Base-by-base conservation (phyloP, 1,140 invertebrate species). In the Bombyx mandarina region DNA sequence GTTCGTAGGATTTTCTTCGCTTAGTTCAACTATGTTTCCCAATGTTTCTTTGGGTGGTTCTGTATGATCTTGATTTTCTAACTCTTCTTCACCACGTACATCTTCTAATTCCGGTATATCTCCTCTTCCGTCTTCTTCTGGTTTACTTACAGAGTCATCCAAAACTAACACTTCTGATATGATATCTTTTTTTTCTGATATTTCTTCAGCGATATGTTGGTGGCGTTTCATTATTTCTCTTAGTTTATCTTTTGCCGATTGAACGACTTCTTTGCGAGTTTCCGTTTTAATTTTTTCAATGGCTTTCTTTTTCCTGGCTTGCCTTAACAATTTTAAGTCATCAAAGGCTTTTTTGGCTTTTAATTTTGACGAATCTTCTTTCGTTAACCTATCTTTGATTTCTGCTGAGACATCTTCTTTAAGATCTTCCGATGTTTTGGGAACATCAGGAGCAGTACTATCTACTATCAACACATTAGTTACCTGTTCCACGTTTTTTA, bases 141-240 rank as follows among this genome's bases (percentile, higher is more conserved):
- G 43, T 56, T 70, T 57, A 6, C 56, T 57, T 51, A 54, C 65
- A 35, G 26, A 35, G 2, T 35, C 26, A 35, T 35, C 4, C 2
- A 35, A 35, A 35, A 35, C 2, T 35, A 5, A 35, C 26, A 61
- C 59, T 51, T 79, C 69, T 9, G 66, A 45, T 65, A 73, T 64
- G 45, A 74, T 65, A 71, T 66, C 73, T 35, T 35, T 35, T 35
- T 35, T 35, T 57, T 77, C 71, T n/a, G 77, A 71, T 56, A 83
- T 70, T 64, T 86, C 75, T 42, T 77, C 71, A 18, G 83, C 77
- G 44, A 86, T 75, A 69, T 88, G 71, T 74, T 86, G 88, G 61
- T 87, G 88, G 6, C 82, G 76, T 63, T 79, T 81, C 76, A 89
- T 89, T 56, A 89, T 77, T 72, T 89, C 88, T 69, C 77, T 87